Conservation (phyloP, 2,888 invertebrate genomes). For the Busseola fusca region DNA sequence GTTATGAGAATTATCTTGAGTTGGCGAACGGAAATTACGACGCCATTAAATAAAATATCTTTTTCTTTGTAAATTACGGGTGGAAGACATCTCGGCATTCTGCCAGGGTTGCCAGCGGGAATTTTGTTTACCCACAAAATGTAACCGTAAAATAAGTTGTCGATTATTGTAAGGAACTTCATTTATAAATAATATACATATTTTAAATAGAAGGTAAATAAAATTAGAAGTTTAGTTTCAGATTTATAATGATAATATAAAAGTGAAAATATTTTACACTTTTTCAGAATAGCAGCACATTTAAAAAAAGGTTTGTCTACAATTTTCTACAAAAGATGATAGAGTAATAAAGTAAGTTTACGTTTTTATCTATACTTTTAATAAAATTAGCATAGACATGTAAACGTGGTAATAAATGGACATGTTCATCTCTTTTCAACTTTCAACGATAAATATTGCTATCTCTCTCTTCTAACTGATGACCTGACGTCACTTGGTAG, state of each 20-base stretch:
- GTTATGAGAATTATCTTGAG: neutral
- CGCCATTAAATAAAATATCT: conserved; percentile 43
- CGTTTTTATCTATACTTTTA: neutral
- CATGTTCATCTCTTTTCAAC: conserved; percentile 27
- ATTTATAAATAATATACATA: neutral
- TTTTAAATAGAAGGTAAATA: neutral
- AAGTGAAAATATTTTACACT: neutral
- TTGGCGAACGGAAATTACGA: conserved; percentile 44
- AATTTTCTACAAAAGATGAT: neutral
- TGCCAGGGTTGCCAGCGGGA: conserved; percentile 53
- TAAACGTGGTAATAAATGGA: neutral
- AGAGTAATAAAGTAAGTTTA: no score
- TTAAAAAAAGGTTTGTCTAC: neutral
- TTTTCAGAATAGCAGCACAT: neutral
- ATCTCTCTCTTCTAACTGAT: conserved; percentile 33
- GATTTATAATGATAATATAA: neutral
- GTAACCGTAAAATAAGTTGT: conserved; percentile 1
- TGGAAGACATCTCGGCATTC: conserved; percentile 43
- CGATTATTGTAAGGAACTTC: neutral
- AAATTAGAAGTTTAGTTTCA: neutral
- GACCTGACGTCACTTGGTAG: conserved; percentile 11
- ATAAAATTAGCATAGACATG: neutral
- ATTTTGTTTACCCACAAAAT: conserved; percentile 35
- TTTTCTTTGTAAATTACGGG: conserved; percentile 57
- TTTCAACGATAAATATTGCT: conserved; percentile 2